Base-by-base conservation (phyloP, 2,888 invertebrate genomes). In the Leptinotarsa juncta region DNA sequence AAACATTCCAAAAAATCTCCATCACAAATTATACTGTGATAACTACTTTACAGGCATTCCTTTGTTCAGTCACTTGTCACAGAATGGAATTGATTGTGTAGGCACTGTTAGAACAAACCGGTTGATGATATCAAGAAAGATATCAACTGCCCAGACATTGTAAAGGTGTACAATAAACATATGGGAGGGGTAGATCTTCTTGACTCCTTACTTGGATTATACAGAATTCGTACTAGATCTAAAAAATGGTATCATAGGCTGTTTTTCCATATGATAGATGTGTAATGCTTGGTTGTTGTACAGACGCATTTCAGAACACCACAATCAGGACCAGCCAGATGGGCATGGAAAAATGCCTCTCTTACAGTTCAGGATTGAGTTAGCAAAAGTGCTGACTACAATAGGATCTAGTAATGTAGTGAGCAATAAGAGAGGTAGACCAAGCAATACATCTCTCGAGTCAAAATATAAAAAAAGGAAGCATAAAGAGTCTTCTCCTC, bases 21-120 rank as follows among this genome's bases (percentile, higher is more conserved):
- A 81, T 74, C 76, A 80, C 71, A 77, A 77, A 74, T 48, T 83
- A 7, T 82, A 78, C 69, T 82, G 76, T 71, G 79, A 83, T 71
- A 82, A 83, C 72, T 83, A 81, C 67, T 84, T 80, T 68, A 77
- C 78, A 14, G 74, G 78, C 18, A 7, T 81, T 20, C 75, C 67
- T 42, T 76, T 83, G 42, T 49, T 74, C 50, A 48, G 32, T 49
- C 57, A 65, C 57, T 53, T 69, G 50, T 50, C 50, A 50, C 50
- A 16, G 50, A 50, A 50, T 50, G 50, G 50, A 50, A 51, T 53
- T 69, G 51, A 69, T 53, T 53, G 23, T 53, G 69, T 53, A 18
- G 69, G 49, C 51, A 53, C 55, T 69, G 26, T 23, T 23, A 69
- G 50, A 50, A 50, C 16, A 50, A 50, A 50, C 50, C 50, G 50